Evolutionary conservation across 2,888 invertebrate genomes (phyloP).

Genomic region (Salpingus planirostris): DNA sequence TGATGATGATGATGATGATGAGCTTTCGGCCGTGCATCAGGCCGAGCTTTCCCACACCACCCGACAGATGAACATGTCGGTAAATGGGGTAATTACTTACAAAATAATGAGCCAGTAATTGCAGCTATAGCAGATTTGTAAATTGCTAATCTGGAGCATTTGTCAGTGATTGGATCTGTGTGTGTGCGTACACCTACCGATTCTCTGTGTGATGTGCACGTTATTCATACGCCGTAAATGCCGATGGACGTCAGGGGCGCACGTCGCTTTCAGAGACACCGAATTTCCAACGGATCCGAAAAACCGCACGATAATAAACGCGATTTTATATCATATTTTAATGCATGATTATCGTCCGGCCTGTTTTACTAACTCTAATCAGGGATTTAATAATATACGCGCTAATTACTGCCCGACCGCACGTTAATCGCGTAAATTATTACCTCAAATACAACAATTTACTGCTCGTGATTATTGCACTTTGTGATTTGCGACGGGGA

Average conservation of each 20-base stretch:
- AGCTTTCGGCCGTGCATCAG: conserved; percentile 5
- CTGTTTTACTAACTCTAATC: no score
- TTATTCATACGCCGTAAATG: conserved; percentile 4
- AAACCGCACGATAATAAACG: not conserved
- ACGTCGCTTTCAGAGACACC: not conserved
- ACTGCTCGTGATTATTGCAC: no score
- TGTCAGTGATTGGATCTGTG: conserved; percentile 36
- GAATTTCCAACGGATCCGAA: not conserved
- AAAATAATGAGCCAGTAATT: conserved; percentile 44
- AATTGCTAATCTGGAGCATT: conserved; percentile 44
- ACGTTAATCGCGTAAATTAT: no score
- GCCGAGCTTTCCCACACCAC: not conserved
- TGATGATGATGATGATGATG: no score
- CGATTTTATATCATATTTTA: not conserved
- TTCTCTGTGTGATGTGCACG: conserved; percentile 6
- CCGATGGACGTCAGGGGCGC: not conserved
- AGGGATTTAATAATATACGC: no score
- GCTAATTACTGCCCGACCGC: no score
- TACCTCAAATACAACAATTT: no score
- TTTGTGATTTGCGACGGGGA: no score
- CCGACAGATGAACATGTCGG: conserved; percentile 6
- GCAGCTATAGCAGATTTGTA: conserved; percentile 44
- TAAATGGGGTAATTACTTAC: conserved; percentile 42
- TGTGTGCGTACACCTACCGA: conserved; percentile 15
- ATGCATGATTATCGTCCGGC: no score